These are phyloP conservation scores for Syngnathoides biaculeatus DNA, from an alignment of 2,113 vertebrate species.

Conservation along the genomic window DNA sequence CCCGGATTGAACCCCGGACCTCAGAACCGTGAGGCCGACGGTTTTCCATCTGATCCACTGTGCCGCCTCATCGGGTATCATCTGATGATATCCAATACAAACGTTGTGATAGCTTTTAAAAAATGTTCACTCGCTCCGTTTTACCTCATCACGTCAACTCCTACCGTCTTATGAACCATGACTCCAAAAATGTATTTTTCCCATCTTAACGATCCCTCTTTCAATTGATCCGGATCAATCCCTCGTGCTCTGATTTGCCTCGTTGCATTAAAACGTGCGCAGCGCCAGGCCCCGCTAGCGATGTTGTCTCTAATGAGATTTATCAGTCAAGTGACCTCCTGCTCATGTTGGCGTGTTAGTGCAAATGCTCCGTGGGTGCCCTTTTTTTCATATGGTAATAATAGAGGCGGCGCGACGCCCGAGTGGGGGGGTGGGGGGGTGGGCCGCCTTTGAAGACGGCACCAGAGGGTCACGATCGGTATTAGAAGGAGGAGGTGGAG, in stretches of 20 bases:
- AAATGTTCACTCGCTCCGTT: too few relatives aligned
- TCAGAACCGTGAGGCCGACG: too few relatives aligned
- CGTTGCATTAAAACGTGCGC: not conserved
- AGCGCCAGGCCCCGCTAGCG: slow-evolving; percentile 1
- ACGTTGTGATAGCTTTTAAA: too few relatives aligned
- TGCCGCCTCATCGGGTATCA: too few relatives aligned
- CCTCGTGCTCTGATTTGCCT: not conserved
- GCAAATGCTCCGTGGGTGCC: slow-evolving; percentile 7
- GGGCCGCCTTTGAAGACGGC: slow-evolving; percentile 18
- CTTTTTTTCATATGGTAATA: slow-evolving; percentile 46
- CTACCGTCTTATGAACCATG: too few relatives aligned
- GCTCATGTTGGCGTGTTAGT: not conserved
- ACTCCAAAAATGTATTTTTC: too few relatives aligned
- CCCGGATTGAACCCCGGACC: too few relatives aligned
- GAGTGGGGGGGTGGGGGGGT: slow-evolving; percentile 18
- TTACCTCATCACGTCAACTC: too few relatives aligned
- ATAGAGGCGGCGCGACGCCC: slow-evolving; percentile 33
- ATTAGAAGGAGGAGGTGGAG: slow-evolving; percentile 2
- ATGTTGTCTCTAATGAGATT: slow-evolving; percentile 34
- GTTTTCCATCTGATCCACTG: too few relatives aligned
- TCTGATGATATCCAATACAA: too few relatives aligned
- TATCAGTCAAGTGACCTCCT: slow-evolving; percentile 18
- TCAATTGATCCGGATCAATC: not conserved
- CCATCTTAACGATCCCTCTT: too few relatives aligned
- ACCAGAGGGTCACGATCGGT: slow-evolving; percentile 36